These are phyloP conservation scores for Pammene fasciana DNA, from an alignment of 2,888 invertebrate species.

Conservation along the genomic window DNA sequence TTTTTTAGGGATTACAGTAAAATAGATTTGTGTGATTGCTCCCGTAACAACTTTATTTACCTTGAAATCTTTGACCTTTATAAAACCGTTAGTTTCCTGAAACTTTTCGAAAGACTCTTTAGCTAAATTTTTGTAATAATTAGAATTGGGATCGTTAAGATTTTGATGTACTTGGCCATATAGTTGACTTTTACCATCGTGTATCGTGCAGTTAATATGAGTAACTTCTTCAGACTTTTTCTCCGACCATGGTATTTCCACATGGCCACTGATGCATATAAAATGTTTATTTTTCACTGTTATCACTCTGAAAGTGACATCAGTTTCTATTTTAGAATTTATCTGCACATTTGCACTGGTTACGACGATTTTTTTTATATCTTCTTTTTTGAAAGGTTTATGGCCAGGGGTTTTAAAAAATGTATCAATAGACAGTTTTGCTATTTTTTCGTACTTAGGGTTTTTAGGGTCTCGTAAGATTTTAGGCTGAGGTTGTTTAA, in stretches of 20 bases:
- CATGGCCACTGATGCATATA: neutral
- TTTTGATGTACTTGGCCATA: constrained; percentile 45
- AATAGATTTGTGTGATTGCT: neutral
- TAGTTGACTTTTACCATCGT: neutral
- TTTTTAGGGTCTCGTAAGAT: constrained; percentile 45
- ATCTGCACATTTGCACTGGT: neutral
- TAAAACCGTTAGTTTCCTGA: neutral
- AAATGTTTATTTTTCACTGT: constrained; percentile 46
- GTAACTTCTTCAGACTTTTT: neutral
- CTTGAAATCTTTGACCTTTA: neutral
- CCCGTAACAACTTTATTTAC: neutral
- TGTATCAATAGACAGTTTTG: constrained; percentile 51
- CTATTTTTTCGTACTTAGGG: constrained; percentile 51
- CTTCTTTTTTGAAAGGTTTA: constrained; percentile 46
- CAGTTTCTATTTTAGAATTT: neutral
- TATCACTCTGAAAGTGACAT: constrained; percentile 41
- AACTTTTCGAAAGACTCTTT: neutral
- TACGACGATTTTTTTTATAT: constrained; percentile 18
- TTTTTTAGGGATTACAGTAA: neutral
- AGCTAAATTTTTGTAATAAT: neutral
- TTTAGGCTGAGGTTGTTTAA: neutral
- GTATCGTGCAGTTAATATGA: constrained; percentile 36
- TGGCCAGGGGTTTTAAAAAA: constrained; percentile 44
- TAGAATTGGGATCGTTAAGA: constrained; percentile 45
- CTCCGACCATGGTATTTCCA: neutral